Conservation (phyloP, 35 echinoderm and acorn worm species). For the Diadema setosum region DNA sequence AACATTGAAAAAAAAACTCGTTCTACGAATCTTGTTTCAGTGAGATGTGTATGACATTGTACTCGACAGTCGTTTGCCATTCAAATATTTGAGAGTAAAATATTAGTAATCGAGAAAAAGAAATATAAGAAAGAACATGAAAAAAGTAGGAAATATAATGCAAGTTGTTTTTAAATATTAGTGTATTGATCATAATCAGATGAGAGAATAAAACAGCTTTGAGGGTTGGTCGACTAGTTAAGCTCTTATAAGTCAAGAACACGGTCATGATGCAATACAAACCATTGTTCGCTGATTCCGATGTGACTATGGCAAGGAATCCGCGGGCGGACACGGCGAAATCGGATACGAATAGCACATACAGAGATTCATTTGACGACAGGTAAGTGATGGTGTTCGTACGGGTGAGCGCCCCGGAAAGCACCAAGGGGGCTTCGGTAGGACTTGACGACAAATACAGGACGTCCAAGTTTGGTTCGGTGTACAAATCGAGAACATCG, state of each 20-base stretch:
- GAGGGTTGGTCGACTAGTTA: background rate
- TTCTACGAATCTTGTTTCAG: no score
- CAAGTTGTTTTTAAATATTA: background rate
- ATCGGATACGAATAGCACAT: background rate
- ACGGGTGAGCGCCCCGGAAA: background rate
- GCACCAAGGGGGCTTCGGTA: background rate
- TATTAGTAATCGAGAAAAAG: background rate
- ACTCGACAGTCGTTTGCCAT: no score
- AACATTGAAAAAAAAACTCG: no score
- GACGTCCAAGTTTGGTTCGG: background rate
- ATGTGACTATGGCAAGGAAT: background rate
- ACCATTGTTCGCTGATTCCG: background rate
- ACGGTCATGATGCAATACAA: background rate
- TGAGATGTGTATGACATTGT: no score
- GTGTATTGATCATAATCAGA: background rate
- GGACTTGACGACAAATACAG: background rate
- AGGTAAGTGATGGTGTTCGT: background rate
- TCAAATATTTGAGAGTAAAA: no score
- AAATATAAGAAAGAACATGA: background rate
- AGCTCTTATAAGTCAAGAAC: background rate
- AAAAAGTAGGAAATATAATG: background rate
- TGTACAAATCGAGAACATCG: background rate
- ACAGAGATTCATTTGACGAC: background rate
- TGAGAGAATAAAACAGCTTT: background rate
- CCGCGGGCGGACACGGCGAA: background rate